Conservation (phyloP, 2,888 invertebrate species). For the Megamerina dolium region DNA sequence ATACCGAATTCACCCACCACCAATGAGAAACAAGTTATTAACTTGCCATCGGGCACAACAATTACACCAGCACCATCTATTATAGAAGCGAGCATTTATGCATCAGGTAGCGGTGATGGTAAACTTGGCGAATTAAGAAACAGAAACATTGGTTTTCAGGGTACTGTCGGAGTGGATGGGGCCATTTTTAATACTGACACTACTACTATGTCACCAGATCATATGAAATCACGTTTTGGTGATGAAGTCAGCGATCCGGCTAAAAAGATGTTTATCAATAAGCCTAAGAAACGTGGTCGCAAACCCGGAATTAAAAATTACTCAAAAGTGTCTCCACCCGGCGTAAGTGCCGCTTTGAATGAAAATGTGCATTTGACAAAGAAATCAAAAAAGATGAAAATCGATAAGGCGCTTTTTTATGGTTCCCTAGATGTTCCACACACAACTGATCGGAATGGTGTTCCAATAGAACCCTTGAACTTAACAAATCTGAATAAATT, state of each 20-base stretch:
- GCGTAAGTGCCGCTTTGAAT: constrained; percentile 1
- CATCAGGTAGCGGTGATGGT: constrained; percentile 14
- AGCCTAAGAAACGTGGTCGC: constrained; percentile 42
- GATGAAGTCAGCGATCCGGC: neutral
- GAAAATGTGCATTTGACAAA: constrained; percentile 13
- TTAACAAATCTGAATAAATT: constrained; percentile 15
- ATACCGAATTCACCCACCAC: constrained; percentile 10
- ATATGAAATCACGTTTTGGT: neutral
- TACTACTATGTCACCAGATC: neutral
- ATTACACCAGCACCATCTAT: constrained; percentile 38
- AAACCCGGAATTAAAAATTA: constrained; percentile 43
- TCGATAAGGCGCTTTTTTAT: too few relatives aligned
- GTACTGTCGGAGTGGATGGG: too few relatives aligned
- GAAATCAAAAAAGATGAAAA: constrained; percentile 26
- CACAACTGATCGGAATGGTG: constrained; percentile 5
- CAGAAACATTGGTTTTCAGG: too few relatives aligned
- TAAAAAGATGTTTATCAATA: constrained; percentile 15
- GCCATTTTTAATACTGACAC: too few relatives aligned
- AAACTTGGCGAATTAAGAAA: neutral
- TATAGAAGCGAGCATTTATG: constrained; percentile 19
- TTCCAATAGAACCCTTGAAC: constrained; percentile 20
- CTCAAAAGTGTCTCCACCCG: constrained; percentile 17
- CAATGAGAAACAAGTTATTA: constrained; percentile 31
- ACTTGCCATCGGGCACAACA: constrained; percentile 44
- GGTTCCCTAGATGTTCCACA: too few relatives aligned